Conservation (phyloP, 2,888 invertebrate species). For the Ennomos erosarius region DNA sequence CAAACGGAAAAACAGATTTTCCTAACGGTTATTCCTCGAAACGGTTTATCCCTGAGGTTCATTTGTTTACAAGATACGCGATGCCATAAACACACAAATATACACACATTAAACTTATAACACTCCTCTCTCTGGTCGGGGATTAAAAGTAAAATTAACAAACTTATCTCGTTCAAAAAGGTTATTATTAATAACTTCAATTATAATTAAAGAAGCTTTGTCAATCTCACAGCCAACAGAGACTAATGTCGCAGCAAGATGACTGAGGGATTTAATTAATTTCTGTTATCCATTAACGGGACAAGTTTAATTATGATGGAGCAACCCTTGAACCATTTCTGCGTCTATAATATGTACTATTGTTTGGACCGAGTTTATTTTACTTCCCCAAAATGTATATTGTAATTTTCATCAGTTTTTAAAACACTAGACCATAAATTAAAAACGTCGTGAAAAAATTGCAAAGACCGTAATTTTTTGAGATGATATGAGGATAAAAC, state of each 20-base stretch:
- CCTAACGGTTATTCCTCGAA: too few species aligned
- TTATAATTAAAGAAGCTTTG: constrained; percentile 54
- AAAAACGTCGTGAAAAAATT: too few species aligned
- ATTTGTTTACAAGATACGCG: too few species aligned
- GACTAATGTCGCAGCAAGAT: constrained; percentile 64
- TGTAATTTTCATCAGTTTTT: constrained; percentile 25
- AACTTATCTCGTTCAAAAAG: constrained; percentile 10
- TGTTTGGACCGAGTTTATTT: not conserved
- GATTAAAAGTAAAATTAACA: too few species aligned
- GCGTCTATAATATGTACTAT: not conserved
- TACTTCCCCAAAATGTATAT: too few species aligned
- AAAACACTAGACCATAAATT: too few species aligned
- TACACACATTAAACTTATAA: too few species aligned
- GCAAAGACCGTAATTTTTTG: too few species aligned
- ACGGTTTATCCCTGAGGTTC: too few species aligned
- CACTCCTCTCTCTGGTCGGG: not conserved
- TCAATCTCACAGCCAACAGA: constrained; percentile 56
- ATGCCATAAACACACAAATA: too few species aligned
- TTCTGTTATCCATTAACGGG: constrained; percentile 50
- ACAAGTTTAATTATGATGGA: constrained; percentile 44
- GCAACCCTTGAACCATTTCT: constrained; percentile 23
- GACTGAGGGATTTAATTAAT: constrained; percentile 71
- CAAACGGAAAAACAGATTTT: too few species aligned
- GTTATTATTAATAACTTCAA: constrained; percentile 56
- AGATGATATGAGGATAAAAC: too few species aligned